Evolutionary conservation across 2,113 vertebrate genomes (phyloP), one percentile per base, ranked within the genome.

Genomic region (Podocnemis expansa): DNA sequence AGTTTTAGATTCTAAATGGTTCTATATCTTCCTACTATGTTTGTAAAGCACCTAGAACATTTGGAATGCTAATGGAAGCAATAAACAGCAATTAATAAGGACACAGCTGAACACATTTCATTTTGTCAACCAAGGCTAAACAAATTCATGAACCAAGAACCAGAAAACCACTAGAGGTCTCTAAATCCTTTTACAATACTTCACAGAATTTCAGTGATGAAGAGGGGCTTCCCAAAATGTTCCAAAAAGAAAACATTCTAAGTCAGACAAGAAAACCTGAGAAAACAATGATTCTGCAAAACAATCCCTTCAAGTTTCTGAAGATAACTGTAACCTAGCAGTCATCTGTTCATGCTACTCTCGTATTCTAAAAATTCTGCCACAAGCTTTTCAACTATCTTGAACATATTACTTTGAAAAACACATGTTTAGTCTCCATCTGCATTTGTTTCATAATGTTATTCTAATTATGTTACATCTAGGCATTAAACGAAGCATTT

Each of bases 161-260:
- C 34, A 87, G n/a, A 92, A 63, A 14, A 86, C 97, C 96, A 94
- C 97, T 97, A 97, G 96, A 92, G 95, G 95, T 93, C 97, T 91
- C 91, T 96, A 89, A 83, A 89, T 51, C 54, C 87, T 80, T 93
- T 91, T 87, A 67, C 21, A 95, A 92, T 13, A 27, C 4, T 2
- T 80, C 2, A 3, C 21, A 73, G 84, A 31, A n/a, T 87, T 60
- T 3, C 13, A 31, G 38, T 90, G 21, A 81, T 5, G 38, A 76
- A 85, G 45, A 86, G 17, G 38, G 2, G 12, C 81, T 82, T 2
- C 29, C n/a, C 51, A 5, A 13, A 16, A 73, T 9, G 73, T 45
- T 45, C 6, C 24, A 13, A 29, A n/a, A 75, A 13, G 41, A 76
- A 76, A 76, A 76, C 25, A 76, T 76, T 22, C 41, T 43, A 43